Evolutionary conservation across 2,797 vertebrate genomes (phyloP), one percentile per base, ranked within the genome.

Genomic region (Phoebastria nigripes): DNA sequence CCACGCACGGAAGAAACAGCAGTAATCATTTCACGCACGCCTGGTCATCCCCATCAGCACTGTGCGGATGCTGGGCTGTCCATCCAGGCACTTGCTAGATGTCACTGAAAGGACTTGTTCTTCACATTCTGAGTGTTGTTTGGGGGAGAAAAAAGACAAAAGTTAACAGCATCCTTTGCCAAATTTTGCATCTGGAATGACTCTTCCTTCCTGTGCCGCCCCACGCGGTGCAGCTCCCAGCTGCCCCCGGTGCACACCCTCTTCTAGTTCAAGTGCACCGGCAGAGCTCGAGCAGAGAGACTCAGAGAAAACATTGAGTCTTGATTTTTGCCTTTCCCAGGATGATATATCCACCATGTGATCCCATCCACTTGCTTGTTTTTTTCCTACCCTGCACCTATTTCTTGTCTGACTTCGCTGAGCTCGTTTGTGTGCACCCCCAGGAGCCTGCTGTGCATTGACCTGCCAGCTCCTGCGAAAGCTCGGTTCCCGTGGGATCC

Each of bases 11-110:
- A 5, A 63, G 56, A 21, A 29, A 6, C 0, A 18, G 63, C 69
- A 8, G 18, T 2, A 26, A 42, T 21, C 2, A 1, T 5, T 24
- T 5, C 15, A 19, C 1, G 0, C 35, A 3, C 6, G 0, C 24
- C 13, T 6, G 41, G 26, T 1, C 54, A 6, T 15, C 15, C 37
- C 35, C 26, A 3, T 6, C 11, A 5, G 37, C 29, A 9, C 26
- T 0, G 28, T 2, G 9, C 1, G 0, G 24, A 4, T 5, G 42
- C 25, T 26, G 49, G 28, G 15, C 46, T 26, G 56, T 4, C 29
- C 37, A 12, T 13, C 12, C 61, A 33, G 39, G n/a, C 0, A 0
- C 35, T 35, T 18, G 51, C 61, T 8, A 5, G 29, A 19, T 33
- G 56, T 33, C 62, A 22, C 14, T 2, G 69, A 12, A 54, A 72